Percentiles rank a stretch among this genome's conserved stretches.
Conservation (phyloP, 2,888 invertebrate genomes). For the Gastracanthus pulcherrimus region DNA sequence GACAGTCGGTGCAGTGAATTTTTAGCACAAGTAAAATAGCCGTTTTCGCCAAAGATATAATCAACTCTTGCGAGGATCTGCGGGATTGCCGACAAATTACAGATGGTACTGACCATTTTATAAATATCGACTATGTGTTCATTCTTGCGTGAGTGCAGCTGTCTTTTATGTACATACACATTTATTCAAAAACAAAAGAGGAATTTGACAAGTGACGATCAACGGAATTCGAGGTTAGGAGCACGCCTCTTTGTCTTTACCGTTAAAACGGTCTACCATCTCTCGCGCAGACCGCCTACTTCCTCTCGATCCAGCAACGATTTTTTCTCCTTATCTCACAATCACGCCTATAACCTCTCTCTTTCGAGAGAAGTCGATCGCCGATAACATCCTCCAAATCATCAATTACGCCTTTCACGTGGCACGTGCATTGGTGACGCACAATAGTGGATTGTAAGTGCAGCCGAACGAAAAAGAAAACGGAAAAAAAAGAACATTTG, state of each 20-base stretch:
- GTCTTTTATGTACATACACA: no score
- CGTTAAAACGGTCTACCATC: not conserved
- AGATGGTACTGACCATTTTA: no score
- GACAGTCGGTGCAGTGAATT: not conserved
- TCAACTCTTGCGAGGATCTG: no score
- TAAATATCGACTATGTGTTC: conserved; percentile 1
- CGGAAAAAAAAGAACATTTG: no score
- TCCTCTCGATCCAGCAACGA: not conserved
- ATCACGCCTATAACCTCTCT: not conserved
- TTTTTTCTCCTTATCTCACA: not conserved
- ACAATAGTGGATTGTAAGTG: no score
- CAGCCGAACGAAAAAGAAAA: no score
- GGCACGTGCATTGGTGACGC: not conserved
- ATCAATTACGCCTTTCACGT: not conserved
- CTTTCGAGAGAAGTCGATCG: not conserved
- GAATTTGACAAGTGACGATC: not conserved
- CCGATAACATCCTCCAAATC: not conserved
- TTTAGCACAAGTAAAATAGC: not conserved
- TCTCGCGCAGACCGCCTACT: not conserved
- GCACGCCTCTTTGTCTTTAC: not conserved
- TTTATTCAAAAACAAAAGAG: no score
- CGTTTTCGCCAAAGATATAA: not conserved
- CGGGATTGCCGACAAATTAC: no score
- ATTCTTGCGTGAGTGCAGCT: no score
- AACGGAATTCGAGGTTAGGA: not conserved